Conservation (phyloP, 2,797 vertebrate species). For the Otolemur crassicaudatus region DNA sequence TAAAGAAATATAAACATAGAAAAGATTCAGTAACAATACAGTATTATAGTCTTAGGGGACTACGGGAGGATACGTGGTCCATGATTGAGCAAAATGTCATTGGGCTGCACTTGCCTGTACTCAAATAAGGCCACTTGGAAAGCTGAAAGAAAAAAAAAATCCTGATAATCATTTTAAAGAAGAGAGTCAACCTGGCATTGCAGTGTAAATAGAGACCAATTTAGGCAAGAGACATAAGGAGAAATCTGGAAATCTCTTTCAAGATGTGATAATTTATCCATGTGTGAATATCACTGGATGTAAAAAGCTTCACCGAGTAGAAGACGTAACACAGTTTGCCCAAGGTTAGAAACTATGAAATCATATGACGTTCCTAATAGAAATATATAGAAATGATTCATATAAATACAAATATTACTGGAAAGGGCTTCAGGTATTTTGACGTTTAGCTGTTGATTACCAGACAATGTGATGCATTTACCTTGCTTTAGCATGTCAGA, state of each 20-base stretch:
- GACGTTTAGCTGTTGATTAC: conserved; percentile 42
- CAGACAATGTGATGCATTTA: neutral
- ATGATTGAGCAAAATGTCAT: neutral
- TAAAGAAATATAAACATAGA: neutral
- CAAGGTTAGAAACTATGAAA: conserved; percentile 29
- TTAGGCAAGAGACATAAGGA: conserved; percentile 59
- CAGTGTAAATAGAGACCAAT: conserved; percentile 56
- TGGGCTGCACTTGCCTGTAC: neutral
- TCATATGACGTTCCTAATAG: neutral
- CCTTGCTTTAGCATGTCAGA: neutral
- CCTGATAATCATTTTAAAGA: neutral
- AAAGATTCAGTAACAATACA: neutral
- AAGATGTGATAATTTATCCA: conserved; percentile 54
- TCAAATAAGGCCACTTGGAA: conserved; percentile 7
- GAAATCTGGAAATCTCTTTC: conserved; percentile 55
- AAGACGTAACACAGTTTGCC: conserved; percentile 50
- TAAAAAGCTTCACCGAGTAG: conserved; percentile 27
- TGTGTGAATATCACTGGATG: conserved; percentile 61
- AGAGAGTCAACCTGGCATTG: conserved; percentile 1
- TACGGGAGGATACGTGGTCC: neutral
- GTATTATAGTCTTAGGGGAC: neutral
- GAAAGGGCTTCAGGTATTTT: neutral
- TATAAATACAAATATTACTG: conserved; percentile 23
- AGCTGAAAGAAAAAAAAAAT: neutral
- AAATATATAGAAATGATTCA: neutral